Conservation (phyloP, 2,797 vertebrate species). For the Alcedo quadribrachys region DNA sequence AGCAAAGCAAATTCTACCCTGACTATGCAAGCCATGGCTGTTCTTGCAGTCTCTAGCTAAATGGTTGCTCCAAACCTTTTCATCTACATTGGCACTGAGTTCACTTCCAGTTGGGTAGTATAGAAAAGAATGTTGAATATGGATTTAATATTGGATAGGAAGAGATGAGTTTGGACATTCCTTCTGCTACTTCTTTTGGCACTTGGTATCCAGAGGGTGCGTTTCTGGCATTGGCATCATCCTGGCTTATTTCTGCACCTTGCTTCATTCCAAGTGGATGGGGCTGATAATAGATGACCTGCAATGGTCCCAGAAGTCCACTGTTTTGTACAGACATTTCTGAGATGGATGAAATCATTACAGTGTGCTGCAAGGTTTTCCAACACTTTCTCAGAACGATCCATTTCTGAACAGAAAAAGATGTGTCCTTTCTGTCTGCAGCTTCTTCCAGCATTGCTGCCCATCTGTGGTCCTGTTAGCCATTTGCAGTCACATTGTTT, state of each 20-base stretch:
- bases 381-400: constrained; percentile 5
- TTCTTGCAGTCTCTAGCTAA: not conserved
- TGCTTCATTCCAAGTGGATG: not conserved
- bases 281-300: not conserved
- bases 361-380: not conserved
- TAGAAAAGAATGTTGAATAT: not conserved
- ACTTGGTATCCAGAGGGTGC: not conserved
- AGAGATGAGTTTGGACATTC: not conserved
- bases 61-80: not conserved
- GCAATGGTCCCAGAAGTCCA: not conserved
- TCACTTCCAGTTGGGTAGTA: not conserved
- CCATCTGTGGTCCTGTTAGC: not conserved
- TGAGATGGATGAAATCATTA: not conserved
- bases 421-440: constrained; percentile 9
- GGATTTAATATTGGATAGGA: not conserved
- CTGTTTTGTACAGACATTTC: not conserved
- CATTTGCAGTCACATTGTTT: not conserved
- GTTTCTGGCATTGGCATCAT: not conserved
- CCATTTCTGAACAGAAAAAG: not conserved
- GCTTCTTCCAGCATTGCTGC: not conserved
- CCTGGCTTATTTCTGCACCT: not conserved
- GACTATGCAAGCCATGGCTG: not conserved
- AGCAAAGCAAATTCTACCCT: not conserved
- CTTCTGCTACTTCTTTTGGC: not conserved
- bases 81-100: not conserved